Base-by-base conservation (phyloP, 2,797 vertebrate genomes). In the Ceyx erithaca region DNA sequence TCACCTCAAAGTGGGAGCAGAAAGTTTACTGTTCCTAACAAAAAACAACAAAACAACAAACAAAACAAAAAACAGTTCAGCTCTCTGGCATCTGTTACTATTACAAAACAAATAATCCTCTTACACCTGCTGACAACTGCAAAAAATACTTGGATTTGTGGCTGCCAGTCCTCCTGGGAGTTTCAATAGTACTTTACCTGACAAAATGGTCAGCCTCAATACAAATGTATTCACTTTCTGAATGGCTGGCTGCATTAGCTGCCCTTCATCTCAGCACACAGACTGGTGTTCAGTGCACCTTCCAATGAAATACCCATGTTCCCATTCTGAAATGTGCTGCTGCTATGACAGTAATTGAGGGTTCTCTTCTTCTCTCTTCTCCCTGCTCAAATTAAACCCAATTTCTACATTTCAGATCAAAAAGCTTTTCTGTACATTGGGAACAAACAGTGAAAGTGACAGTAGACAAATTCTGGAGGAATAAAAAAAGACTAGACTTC, bases 21-120 rank as follows among this genome's bases (percentile, higher is more conserved):
- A 59, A 93, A 90, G 46, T 71, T 71, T 46, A 68, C 8, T 45
- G 45, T 4, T 77, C 66, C 49, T 64, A 54, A 94, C 80, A 67
- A 71, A 55, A 15, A 70, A 87, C 14, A 40, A 40, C 37, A 40
- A 40, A 37, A 14, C 37, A 40, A 40, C 37, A 40, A 40, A 40
- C 37, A 40, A 40, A 40, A 40, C 37, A 40, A 40, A 40, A 40
- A 40, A 40, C 37, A 92, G 46, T 86, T 62, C 18, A 79, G 51
- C 28, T 52, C 33, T 72, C 73, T 46, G 37, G 64, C 52, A 82
- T 41, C 41, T 83, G 64, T 31, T 83, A 77, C 68, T 54, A 75
- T 80, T 90, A 93, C 23, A 90, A 85, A 95, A 91, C 77, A 87
- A 92, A 63, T 72, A 95, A 87, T 85, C 84, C 81, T 90, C 81